Percentiles rank a stretch among this genome's conserved stretches.
Conservation (phyloP, 2,888 invertebrate genomes). For the Coleophora flavipennella region DNA sequence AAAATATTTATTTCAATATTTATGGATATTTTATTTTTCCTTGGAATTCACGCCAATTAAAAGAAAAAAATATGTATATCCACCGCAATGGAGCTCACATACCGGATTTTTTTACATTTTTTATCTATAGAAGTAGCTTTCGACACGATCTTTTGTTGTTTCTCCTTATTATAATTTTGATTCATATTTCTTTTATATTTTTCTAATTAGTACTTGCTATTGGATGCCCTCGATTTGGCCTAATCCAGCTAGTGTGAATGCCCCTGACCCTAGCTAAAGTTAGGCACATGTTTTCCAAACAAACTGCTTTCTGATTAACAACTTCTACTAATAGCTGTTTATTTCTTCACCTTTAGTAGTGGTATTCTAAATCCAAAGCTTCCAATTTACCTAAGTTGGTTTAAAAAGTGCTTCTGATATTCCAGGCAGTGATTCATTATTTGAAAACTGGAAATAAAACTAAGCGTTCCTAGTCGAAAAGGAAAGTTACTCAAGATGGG, state of each 20-base stretch:
- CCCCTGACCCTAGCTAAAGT: constrained; percentile 50
- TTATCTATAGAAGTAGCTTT: constrained; percentile 53
- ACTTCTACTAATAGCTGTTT: constrained; percentile 31
- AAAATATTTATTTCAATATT: constrained; percentile 60
- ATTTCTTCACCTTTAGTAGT: constrained; percentile 44
- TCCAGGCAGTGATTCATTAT: no score
- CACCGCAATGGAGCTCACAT: constrained; percentile 61
- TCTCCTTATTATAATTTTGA: no score
- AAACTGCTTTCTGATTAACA: constrained; percentile 49
- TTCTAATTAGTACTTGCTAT: constrained; percentile 54
- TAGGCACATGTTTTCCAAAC: constrained; percentile 56
- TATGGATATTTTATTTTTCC: constrained; percentile 56
- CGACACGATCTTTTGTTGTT: constrained; percentile 40
- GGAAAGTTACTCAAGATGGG: not conserved
- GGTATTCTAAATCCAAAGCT: constrained; percentile 50
- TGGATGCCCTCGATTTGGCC: constrained; percentile 65
- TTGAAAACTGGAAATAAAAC: no score
- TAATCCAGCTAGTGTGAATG: constrained; percentile 63
- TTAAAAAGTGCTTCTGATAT: no score
- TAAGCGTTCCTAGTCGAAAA: not conserved
- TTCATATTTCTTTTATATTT: constrained; percentile 26
- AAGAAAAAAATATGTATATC: constrained; percentile 1
- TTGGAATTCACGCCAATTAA: constrained; percentile 8
- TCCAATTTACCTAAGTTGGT: no score
- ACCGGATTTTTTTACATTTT: constrained; percentile 48